phyloP scores from a whole-genome alignment of 2,888 invertebrate genomes.

The Drosophila merina region DNA sequence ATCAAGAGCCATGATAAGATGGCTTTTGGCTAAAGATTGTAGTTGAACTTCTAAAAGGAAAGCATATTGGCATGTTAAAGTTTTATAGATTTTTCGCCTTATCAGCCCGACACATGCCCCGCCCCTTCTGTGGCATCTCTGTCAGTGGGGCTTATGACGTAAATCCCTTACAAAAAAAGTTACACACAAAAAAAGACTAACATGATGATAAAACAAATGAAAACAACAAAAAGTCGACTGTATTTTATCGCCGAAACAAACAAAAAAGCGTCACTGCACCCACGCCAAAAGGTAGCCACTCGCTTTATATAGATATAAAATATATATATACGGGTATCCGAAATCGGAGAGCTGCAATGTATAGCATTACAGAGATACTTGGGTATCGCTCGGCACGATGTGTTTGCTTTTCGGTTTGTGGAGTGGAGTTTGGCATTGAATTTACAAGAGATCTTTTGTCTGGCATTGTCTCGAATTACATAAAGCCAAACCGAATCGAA shows the following conservation, averaged over 20 bases:
- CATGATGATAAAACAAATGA: slow-evolving; percentile 36
- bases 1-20: neutral
- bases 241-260: slow-evolving; percentile 64
- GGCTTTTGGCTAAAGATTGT: too few relatives aligned
- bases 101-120: slow-evolving; percentile 54
- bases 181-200: slow-evolving; percentile 33
- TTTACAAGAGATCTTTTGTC: slow-evolving; percentile 51
- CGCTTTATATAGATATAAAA: slow-evolving; percentile 12
- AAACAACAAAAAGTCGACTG: slow-evolving; percentile 41
- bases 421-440: slow-evolving; percentile 46
- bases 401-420: neutral
- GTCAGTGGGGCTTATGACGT: slow-evolving; percentile 57
- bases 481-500: slow-evolving; percentile 21
- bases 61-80: slow-evolving; percentile 47
- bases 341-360: slow-evolving; percentile 45
- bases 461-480: slow-evolving; percentile 49
- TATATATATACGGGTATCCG: slow-evolving; percentile 24
- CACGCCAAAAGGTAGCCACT: slow-evolving; percentile 33
- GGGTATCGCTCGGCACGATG: slow-evolving; percentile 17
- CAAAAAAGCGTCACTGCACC: slow-evolving; percentile 39
- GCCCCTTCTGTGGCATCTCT: slow-evolving; percentile 23
- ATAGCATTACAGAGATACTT: slow-evolving; percentile 28
- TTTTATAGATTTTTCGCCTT: slow-evolving; percentile 59
- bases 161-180: slow-evolving; percentile 59
- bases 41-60: too few relatives aligned